Conservation (phyloP, 1,140 invertebrate genomes). For the Leptopilina boulardi region DNA sequence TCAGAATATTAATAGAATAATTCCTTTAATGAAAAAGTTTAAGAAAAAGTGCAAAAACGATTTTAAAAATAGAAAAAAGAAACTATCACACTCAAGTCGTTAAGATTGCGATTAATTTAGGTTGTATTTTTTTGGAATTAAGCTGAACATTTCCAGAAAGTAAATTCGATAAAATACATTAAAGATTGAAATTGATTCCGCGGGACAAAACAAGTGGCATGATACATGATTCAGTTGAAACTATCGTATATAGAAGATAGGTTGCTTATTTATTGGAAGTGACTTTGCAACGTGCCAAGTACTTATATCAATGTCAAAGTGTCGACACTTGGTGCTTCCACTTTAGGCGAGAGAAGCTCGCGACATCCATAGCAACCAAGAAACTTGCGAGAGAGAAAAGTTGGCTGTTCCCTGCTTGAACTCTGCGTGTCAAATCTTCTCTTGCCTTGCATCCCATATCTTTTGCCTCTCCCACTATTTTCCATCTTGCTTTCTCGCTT, state of each 20-base stretch:
- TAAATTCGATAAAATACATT: not conserved
- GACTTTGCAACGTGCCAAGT: slow-evolving; percentile 48
- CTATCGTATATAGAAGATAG: not conserved
- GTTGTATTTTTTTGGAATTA: too few relatives aligned
- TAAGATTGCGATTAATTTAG: too few relatives aligned
- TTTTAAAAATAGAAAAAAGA: too few relatives aligned
- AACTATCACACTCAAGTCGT: too few relatives aligned
- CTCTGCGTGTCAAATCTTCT: slow-evolving; percentile 33
- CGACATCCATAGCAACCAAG: slow-evolving; percentile 27
- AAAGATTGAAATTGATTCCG: slow-evolving; percentile 3
- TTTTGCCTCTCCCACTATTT: not conserved
- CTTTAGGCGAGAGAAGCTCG: slow-evolving; percentile 20
- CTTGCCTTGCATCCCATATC: slow-evolving; percentile 18
- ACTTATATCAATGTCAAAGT: slow-evolving; percentile 47
- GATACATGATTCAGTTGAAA: slow-evolving; percentile 4
- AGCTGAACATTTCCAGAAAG: not conserved
- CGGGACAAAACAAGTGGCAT: not conserved
- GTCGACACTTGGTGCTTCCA: slow-evolving; percentile 30
- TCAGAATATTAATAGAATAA: slow-evolving; percentile 9
- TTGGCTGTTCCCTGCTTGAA: not conserved
- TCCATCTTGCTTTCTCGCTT: not conserved
- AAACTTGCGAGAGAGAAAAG: slow-evolving; percentile 4
- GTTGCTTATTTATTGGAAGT: slow-evolving; percentile 34
- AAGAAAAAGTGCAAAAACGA: not conserved
- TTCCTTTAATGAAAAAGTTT: slow-evolving; percentile 13